Conservation (phyloP, 2,888 invertebrate genomes). For the Andrena haemorrhoa region DNA sequence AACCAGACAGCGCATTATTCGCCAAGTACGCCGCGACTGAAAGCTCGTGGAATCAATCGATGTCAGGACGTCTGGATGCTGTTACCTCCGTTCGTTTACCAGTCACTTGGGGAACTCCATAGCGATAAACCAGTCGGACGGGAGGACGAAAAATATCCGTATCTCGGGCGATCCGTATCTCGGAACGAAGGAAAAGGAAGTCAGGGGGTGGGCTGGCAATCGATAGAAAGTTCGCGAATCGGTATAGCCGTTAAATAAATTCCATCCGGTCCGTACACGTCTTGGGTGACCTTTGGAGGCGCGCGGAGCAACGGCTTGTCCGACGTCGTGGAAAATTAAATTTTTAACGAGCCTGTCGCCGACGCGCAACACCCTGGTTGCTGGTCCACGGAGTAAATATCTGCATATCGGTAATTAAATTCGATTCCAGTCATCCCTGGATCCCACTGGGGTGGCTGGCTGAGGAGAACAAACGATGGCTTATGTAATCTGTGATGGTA, state of each 20-base stretch:
- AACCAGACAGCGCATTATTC: not conserved
- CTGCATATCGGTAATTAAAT: slow-evolving; percentile 80
- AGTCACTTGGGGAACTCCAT: not conserved
- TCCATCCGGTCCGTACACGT: slow-evolving; percentile 38
- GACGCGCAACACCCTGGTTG: slow-evolving; percentile 27
- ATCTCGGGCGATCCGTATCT: slow-evolving; percentile 15
- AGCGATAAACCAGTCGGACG: not conserved
- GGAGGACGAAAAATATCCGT: slow-evolving; percentile 11
- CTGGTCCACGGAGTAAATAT: slow-evolving; percentile 73
- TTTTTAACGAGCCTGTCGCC: slow-evolving; percentile 71
- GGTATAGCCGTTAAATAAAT: slow-evolving; percentile 54
- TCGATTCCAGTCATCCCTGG: slow-evolving; percentile 67
- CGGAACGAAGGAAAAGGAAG: no score
- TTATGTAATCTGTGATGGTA: slow-evolving; percentile 18
- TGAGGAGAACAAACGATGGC: not conserved
- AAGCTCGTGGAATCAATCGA: not conserved
- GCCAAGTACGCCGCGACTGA: not conserved
- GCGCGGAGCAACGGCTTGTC: slow-evolving; percentile 19
- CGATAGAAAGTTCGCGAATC: slow-evolving; percentile 42
- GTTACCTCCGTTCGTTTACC: not conserved
- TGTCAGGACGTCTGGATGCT: not conserved
- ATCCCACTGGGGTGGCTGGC: slow-evolving; percentile 9
- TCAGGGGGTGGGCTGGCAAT: slow-evolving; percentile 10
- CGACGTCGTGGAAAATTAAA: slow-evolving; percentile 70
- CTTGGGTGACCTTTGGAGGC: slow-evolving; percentile 56